Percentiles rank a stretch among this genome's conserved stretches.
These are phyloP conservation scores for Spea multiplicata DNA, from an alignment of 2,113 vertebrate species.

Conservation along the genomic window DNA sequence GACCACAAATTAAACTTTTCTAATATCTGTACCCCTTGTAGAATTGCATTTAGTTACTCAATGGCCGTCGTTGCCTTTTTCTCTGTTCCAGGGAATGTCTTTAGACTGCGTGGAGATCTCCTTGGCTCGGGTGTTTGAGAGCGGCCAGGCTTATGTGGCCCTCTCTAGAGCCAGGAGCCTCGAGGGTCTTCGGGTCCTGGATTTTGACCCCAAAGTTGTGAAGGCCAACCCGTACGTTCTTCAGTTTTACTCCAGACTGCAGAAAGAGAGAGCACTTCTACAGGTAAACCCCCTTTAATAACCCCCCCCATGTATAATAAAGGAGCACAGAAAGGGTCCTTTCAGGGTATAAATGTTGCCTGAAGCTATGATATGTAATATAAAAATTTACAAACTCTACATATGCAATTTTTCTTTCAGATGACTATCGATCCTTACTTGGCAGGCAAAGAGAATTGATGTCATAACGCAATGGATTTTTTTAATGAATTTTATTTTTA, in stretches of 20 bases:
- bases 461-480: too few species aligned
- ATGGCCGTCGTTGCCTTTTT: background rate
- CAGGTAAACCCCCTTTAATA: slow-evolving; percentile 61
- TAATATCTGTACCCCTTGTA: too few species aligned
- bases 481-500: too few species aligned
- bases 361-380: too few species aligned
- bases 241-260: slow-evolving; percentile 77
- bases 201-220: slow-evolving; percentile 85
- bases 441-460: slow-evolving; percentile 26
- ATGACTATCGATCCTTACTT: slow-evolving; percentile 5
- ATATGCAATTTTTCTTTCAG: background rate
- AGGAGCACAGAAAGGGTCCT: too few species aligned
- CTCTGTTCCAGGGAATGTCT: slow-evolving; percentile 77
- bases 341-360: too few species aligned
- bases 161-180: slow-evolving; percentile 87
- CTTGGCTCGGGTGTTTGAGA: slow-evolving; percentile 89
- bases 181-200: slow-evolving; percentile 86
- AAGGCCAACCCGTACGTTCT: slow-evolving; percentile 82
- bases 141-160: slow-evolving; percentile 92
- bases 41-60: too few species aligned
- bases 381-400: too few species aligned
- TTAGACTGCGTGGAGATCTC: slow-evolving; percentile 91
- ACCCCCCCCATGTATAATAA: too few species aligned
- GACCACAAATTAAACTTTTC: too few species aligned
- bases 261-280: slow-evolving; percentile 62